Evolutionary conservation across 2,113 vertebrate genomes (phyloP).

Genomic region (Todiramphus saurophagus): DNA sequence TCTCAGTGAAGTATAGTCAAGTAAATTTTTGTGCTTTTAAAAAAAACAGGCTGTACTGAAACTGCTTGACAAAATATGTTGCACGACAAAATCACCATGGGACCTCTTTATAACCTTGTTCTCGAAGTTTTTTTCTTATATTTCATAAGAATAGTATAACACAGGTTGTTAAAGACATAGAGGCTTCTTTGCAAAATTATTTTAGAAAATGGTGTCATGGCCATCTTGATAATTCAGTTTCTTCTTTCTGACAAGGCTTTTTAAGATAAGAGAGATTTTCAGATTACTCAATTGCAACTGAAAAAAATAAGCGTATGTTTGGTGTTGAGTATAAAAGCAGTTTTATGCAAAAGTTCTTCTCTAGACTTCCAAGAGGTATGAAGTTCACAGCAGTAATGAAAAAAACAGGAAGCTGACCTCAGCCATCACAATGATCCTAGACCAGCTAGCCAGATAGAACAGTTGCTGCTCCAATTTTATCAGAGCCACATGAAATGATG

Average conservation of each 20-base stretch:
- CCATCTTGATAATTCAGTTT: background rate
- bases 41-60: background rate
- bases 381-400: background rate
- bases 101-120: background rate
- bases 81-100: background rate
- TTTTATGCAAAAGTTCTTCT: background rate
- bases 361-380: background rate
- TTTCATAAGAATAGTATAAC: background rate
- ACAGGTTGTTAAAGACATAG: background rate
- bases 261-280: background rate
- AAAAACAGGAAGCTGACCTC: background rate
- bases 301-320: background rate
- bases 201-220: background rate
- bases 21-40: background rate
- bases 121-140: background rate
- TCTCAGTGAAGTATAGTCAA: background rate
- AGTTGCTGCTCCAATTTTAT: background rate
- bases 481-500: background rate
- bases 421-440: background rate
- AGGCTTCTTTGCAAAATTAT: background rate
- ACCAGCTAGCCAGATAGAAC: background rate
- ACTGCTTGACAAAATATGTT: background rate
- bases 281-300: background rate
- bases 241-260: background rate
- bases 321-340: background rate